A percentile compares a stretch with the other conserved stretches of the same genome.
Evolutionary conservation across 2,888 invertebrate genomes (phyloP).

Genomic region (Eudasyphora cyanicolor): DNA sequence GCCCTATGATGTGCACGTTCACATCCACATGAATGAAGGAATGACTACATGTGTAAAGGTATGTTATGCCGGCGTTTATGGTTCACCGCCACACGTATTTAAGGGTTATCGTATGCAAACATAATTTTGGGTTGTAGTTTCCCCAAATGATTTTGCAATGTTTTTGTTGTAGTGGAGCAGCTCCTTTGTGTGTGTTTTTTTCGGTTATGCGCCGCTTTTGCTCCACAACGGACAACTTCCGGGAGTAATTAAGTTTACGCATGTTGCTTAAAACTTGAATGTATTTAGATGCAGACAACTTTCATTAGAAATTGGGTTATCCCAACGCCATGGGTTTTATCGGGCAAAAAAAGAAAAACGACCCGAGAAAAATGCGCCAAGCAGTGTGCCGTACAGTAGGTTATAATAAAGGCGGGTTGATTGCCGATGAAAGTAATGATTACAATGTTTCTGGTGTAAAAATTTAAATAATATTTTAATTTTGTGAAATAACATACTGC

Average conservation of each 20-base stretch:
- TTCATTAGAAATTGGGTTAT: conserved; percentile 21
- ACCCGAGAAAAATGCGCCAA: too few species aligned
- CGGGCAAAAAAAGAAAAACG: not conserved
- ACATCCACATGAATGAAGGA: not conserved
- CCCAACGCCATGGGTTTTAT: not conserved
- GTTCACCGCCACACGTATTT: conserved; percentile 39
- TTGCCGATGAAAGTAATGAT: not conserved
- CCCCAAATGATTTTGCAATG: conserved; percentile 2
- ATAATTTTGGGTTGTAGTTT: conserved; percentile 27
- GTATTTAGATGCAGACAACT: conserved; percentile 12
- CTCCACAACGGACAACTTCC: conserved; percentile 38
- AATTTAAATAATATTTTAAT: too few species aligned
- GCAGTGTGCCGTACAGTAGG: too few species aligned
- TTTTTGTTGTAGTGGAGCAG: too few species aligned
- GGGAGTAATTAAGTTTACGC: conserved; percentile 50
- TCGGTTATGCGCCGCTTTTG: not conserved
- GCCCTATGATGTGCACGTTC: too few species aligned
- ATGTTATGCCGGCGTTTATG: not conserved
- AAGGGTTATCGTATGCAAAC: conserved; percentile 45
- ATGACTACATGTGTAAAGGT: not conserved
- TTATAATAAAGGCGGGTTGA: too few species aligned
- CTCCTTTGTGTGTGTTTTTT: too few species aligned
- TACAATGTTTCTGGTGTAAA: not conserved
- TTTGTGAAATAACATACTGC: too few species aligned
- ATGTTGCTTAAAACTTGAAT: not conserved